Evolutionary conservation across 2,888 invertebrate genomes (phyloP).

Genomic region (Clistopyga incitator): DNA sequence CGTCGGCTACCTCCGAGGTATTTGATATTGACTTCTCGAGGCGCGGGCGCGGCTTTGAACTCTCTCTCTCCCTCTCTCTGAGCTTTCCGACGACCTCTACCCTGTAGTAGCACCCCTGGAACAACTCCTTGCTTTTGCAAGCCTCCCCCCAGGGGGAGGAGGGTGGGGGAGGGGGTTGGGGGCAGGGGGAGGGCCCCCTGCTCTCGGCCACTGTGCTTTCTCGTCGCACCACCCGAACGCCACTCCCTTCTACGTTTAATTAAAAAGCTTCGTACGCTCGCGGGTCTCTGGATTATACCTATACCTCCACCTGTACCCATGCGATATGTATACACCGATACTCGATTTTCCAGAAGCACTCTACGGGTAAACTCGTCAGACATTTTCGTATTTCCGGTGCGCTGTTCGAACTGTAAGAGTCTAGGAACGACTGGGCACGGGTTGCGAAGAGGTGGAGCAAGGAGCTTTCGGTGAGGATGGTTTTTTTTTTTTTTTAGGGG

Average conservation of each 20-base stretch:
- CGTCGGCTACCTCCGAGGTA: conserved; percentile 82
- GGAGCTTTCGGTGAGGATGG: too few relatives aligned
- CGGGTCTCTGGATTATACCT: conserved; percentile 47
- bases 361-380: conserved; percentile 2
- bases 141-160: not conserved
- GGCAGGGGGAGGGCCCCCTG: too few relatives aligned
- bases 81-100: conserved; percentile 27
- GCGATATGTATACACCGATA: conserved; percentile 63
- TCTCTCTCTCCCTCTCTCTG: conserved; percentile 48
- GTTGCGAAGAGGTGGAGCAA: too few relatives aligned
- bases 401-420: not conserved
- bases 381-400: not conserved
- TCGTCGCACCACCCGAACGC: conserved; percentile 51
- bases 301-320: conserved; percentile 38
- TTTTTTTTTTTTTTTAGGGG: too few relatives aligned
- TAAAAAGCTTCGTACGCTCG: conserved; percentile 77
- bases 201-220: conserved; percentile 21
- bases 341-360: conserved; percentile 48
- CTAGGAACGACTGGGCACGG: too few relatives aligned
- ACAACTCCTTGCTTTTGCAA: conserved; percentile 57
- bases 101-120: conserved; percentile 36
- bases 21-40: conserved; percentile 84
- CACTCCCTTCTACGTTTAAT: conserved; percentile 77
- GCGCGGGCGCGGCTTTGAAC: conserved; percentile 74
- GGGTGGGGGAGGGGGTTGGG: too few relatives aligned